Percentiles rank a stretch among this genome's conserved stretches.
Conservation (phyloP, 1,140 invertebrate species). For the Polypedilum pembai region DNA sequence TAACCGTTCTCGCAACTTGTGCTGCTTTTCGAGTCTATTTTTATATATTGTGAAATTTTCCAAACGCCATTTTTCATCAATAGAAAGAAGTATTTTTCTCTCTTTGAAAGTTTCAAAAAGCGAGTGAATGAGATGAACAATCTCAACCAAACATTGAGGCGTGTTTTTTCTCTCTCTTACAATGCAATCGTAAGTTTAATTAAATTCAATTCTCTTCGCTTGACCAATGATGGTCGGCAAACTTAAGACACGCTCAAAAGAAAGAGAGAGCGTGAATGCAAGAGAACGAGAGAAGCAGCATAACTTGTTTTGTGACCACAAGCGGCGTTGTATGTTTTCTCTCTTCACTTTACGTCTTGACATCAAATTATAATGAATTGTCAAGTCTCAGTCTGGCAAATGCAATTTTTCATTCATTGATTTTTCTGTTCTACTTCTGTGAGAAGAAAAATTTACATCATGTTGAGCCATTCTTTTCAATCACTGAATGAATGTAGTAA, state of each 20-base stretch:
- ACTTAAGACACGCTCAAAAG: neutral
- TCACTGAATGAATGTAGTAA: too few relatives aligned
- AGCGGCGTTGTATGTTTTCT: neutral
- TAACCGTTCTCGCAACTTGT: neutral
- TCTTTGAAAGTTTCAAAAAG: neutral
- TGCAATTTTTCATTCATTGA: neutral
- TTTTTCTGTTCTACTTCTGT: too few relatives aligned
- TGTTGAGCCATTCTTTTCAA: neutral
- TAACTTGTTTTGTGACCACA: neutral
- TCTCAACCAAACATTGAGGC: neutral
- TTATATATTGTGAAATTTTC: neutral
- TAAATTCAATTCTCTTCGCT: slow-evolving; percentile 10
- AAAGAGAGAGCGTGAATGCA: neutral
- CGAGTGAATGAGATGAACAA: neutral
- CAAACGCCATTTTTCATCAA: neutral
- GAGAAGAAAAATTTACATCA: neutral
- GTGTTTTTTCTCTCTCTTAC: neutral
- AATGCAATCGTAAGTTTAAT: neutral
- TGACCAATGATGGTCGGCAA: slow-evolving; percentile 7
- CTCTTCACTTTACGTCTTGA: neutral
- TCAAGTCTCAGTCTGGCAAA: neutral
- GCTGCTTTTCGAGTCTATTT: neutral
- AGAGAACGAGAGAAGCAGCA: neutral
- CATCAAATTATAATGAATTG: neutral
- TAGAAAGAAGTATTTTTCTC: neutral